Evolutionary conservation across 92 coral and sea anemone genomes (phyloP).

Genomic region (Anthopleura xanthogrammica): DNA sequence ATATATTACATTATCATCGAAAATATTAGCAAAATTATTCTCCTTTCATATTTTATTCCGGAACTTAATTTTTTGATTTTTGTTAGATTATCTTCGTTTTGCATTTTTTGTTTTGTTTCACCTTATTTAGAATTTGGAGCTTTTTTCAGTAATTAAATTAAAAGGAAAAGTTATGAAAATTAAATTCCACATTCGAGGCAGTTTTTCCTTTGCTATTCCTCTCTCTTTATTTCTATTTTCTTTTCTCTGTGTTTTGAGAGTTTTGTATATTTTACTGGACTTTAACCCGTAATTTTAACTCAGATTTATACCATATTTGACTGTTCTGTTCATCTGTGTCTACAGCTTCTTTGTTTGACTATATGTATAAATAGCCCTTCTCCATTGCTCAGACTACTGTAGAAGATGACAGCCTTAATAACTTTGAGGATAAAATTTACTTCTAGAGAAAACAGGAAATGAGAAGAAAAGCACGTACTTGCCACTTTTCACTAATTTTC

Average conservation of each 20-base stretch:
- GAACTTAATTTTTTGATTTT: not conserved
- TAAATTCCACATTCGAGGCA: no score
- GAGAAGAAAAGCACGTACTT: not conserved
- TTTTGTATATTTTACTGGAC: no score
- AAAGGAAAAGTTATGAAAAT: no score
- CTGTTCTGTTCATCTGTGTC: not conserved
- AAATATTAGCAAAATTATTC: not conserved
- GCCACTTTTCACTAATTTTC: not conserved
- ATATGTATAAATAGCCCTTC: not conserved
- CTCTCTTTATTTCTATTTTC: no score
- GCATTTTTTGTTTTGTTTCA: no score
- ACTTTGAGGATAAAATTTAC: not conserved
- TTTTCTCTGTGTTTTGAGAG: no score
- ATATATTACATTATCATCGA: not conserved
- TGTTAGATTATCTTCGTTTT: no score
- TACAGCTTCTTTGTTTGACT: not conserved
- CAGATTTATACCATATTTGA: not conserved
- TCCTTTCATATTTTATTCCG: not conserved
- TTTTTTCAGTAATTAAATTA: no score
- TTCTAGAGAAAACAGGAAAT: not conserved
- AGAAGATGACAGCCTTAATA: not conserved
- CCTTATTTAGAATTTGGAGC: no score
- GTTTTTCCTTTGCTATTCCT: no score
- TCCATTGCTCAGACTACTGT: not conserved
- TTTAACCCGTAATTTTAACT: not conserved